A percentile compares a stretch with the other conserved stretches of the same genome.
phyloP scores from a whole-genome alignment of 2,888 invertebrate species.

The Lumbricus terrestris region DNA sequence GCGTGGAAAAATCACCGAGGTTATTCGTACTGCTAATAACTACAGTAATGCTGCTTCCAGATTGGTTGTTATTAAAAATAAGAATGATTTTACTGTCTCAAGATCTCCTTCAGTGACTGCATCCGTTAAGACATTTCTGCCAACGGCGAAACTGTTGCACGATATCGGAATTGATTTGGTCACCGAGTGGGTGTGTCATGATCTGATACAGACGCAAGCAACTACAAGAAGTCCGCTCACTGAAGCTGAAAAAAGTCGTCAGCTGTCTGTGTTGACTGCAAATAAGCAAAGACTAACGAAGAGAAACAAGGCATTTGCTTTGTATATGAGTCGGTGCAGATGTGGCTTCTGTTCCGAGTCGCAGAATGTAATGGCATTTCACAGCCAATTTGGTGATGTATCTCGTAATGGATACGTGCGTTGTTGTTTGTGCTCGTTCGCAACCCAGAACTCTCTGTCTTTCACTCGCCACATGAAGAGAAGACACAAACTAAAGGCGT shows the following conservation, averaged over 20 bases:
- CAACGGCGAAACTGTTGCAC: background rate
- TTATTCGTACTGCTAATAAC: background rate
- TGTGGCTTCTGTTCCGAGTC: background rate
- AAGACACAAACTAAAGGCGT: background rate
- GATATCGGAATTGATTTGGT: slow-evolving; percentile 8
- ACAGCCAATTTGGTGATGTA: slow-evolving; percentile 1
- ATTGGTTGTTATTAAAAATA: background rate
- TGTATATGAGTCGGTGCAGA: background rate
- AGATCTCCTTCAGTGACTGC: background rate
- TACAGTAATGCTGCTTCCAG: background rate
- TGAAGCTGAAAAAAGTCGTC: background rate
- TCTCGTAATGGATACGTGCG: background rate
- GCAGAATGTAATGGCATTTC: background rate
- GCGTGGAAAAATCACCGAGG: background rate
- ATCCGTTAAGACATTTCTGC: background rate
- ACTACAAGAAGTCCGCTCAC: background rate
- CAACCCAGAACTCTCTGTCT: background rate
- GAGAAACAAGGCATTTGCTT: background rate
- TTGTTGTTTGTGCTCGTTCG: background rate
- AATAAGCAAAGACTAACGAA: background rate
- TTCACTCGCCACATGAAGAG: slow-evolving; percentile 10
- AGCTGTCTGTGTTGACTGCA: background rate
- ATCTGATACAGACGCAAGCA: background rate
- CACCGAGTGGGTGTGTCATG: background rate
- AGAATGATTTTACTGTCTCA: background rate